phyloP scores from a whole-genome alignment of 1,140 invertebrate species.

The Cardiocondyla obscurior region DNA sequence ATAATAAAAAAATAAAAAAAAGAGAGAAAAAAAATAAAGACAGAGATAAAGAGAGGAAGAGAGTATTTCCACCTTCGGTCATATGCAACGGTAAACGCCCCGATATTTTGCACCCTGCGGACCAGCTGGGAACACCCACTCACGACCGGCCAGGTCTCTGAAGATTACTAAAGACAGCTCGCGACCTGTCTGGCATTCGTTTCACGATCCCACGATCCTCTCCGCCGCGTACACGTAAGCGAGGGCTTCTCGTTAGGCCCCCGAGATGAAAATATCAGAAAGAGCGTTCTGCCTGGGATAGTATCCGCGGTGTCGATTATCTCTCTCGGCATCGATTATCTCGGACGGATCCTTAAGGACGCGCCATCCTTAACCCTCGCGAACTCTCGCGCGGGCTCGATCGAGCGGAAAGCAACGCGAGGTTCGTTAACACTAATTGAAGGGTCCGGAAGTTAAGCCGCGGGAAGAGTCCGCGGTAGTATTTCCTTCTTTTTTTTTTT shows the following conservation, averaged over 20 bases:
- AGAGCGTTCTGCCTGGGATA: slow-evolving; percentile 26
- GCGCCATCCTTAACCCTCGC: slow-evolving; percentile 52
- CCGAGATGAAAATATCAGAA: slow-evolving; percentile 48
- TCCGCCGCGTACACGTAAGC: slow-evolving; percentile 48
- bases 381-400: background rate
- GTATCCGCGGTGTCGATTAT: slow-evolving; percentile 38
- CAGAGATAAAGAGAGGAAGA: background rate
- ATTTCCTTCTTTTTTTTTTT: background rate
- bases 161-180: slow-evolving; percentile 70
- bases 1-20: no score
- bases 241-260: slow-evolving; percentile 1
- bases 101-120: slow-evolving; percentile 44
- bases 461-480: background rate
- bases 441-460: slow-evolving; percentile 21
- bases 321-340: no score
- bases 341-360: background rate
- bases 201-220: slow-evolving; percentile 71
- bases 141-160: slow-evolving; percentile 68
- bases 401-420: slow-evolving; percentile 2
- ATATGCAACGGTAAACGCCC: slow-evolving; percentile 62
- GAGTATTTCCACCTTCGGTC: background rate
- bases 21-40: background rate
- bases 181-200: slow-evolving; percentile 64
- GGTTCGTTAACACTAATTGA: slow-evolving; percentile 31
- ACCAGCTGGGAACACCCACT: slow-evolving; percentile 75